A percentile compares a stretch with the other conserved stretches of the same genome.
phyloP scores from a whole-genome alignment of 2,113 vertebrate species.

The Sinocyclocheilus anophthalmus region DNA sequence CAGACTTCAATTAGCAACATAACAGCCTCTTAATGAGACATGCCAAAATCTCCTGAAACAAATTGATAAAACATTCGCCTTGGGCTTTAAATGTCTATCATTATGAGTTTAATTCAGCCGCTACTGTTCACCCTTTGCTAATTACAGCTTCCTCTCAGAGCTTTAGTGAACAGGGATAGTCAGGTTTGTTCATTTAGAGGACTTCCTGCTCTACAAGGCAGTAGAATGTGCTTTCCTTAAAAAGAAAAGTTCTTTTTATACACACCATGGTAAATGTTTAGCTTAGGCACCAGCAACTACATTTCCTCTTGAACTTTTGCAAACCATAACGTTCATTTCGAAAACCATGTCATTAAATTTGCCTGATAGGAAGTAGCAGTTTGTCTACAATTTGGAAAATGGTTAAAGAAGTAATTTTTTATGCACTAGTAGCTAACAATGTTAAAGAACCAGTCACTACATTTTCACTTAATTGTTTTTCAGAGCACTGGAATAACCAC shows the following conservation, averaged over 20 bases:
- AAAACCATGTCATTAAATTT: background rate
- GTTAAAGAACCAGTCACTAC: background rate
- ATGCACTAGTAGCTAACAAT: background rate
- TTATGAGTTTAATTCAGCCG: background rate
- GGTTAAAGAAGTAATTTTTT: background rate
- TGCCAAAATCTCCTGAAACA: slow-evolving; percentile 19
- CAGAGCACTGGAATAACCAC: too few relatives aligned
- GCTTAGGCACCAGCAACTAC: background rate
- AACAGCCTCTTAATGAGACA: slow-evolving; percentile 3
- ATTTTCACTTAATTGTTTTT: background rate
- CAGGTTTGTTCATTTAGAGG: background rate
- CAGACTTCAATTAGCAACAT: background rate
- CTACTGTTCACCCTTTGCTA: slow-evolving; percentile 15
- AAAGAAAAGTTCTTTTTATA: background rate
- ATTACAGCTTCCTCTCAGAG: slow-evolving; percentile 3
- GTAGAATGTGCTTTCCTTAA: background rate
- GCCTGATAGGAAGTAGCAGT: background rate
- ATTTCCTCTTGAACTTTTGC: background rate
- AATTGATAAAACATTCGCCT: slow-evolving; percentile 16
- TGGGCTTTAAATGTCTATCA: slow-evolving; percentile 13
- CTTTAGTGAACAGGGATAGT: background rate
- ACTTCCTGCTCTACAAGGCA: background rate
- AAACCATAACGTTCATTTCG: background rate
- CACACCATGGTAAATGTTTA: background rate
- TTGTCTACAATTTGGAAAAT: too few relatives aligned